Percentiles rank a stretch among this genome's conserved stretches.
Evolutionary conservation across 1,140 invertebrate species (phyloP).

Genomic region (Drosophila azteca): DNA sequence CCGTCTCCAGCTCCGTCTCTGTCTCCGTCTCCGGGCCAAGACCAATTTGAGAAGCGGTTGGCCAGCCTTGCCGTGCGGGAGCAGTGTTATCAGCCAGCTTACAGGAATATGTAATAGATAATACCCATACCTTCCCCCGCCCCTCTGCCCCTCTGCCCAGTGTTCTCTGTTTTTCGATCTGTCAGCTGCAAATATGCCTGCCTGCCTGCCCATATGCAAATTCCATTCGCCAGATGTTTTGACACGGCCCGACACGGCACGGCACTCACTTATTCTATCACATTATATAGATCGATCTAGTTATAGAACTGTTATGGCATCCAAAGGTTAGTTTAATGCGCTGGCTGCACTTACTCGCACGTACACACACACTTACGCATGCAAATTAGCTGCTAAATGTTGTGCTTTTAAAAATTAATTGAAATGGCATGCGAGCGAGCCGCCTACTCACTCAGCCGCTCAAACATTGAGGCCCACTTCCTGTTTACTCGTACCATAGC

Average conservation of each 20-base stretch:
- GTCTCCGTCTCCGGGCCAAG: constrained; percentile 7
- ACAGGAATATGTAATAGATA: constrained; percentile 54
- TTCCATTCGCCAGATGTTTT: constrained; percentile 69
- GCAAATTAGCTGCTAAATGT: constrained; percentile 66
- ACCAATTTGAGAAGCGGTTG: constrained; percentile 59
- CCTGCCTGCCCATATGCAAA: constrained; percentile 42
- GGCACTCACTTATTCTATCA: constrained; percentile 23
- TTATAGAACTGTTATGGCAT: constrained; percentile 12
- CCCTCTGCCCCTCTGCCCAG: too few species aligned
- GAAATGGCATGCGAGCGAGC: constrained; percentile 10
- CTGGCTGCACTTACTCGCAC: constrained; percentile 57
- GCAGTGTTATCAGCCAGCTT: constrained; percentile 44
- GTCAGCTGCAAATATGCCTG: not conserved
- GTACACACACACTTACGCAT: constrained; percentile 55
- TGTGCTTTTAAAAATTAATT: constrained; percentile 63
- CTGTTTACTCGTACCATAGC: constrained; percentile 31
- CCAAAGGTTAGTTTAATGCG: constrained; percentile 55
- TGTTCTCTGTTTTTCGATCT: not conserved
- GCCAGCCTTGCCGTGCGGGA: constrained; percentile 15
- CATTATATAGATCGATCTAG: constrained; percentile 16
- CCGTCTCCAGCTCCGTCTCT: not conserved
- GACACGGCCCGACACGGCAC: constrained; percentile 47
- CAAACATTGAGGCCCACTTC: constrained; percentile 33
- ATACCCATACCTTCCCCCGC: not conserved
- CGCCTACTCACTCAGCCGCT: constrained; percentile 41